Base-by-base conservation (phyloP, 2,888 invertebrate species). In the Phortica okadai region DNA sequence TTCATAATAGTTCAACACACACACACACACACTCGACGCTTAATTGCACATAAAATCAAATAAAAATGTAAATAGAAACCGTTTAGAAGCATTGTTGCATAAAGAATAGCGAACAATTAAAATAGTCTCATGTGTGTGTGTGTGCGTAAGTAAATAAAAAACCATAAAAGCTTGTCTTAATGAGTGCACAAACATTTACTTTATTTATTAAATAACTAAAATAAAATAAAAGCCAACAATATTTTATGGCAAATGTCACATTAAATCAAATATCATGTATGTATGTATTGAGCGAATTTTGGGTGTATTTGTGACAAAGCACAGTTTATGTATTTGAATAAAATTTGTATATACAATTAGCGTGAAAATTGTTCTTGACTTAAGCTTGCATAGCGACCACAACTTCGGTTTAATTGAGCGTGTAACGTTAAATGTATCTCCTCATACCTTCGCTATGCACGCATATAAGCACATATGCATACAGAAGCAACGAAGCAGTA, bases 401-500 rank as follows among this genome's bases (percentile, higher is more conserved):
- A 87, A 84, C 85, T 88, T 78, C 80, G 79, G 85, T 82, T 85
- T 85, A 85, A 85, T 85, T 88, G 88, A 83, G 88, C 88, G 76
- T 88, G 84, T 88, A 85, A 85, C 85, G 80, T 85, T 82, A 80
- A 81, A 74, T 78, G 77, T 76, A 50, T 64, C 72, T 62, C 70
- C 70, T 44, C 76, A 73, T 58, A 74, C 56, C 66, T 14, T 8
- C 16, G 21, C 1, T 25, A n/a, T 59, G 14, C n/a, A 44, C 45
- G 6, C 54, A 96, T 94, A 89, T 95, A 94, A 88, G 21, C 21
- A 21, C 21, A 21, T 21, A 21, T 21, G 21, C 21, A 21, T 21
- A 21, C 21, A 21, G 21, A 21, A 21, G 21, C 21, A 21, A 21
- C 45, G 16, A 64, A 76, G 33, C 44, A 59, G 45, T 14, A 16